phyloP scores from a whole-genome alignment of 2,888 invertebrate species.

The Eulithis prunata region DNA sequence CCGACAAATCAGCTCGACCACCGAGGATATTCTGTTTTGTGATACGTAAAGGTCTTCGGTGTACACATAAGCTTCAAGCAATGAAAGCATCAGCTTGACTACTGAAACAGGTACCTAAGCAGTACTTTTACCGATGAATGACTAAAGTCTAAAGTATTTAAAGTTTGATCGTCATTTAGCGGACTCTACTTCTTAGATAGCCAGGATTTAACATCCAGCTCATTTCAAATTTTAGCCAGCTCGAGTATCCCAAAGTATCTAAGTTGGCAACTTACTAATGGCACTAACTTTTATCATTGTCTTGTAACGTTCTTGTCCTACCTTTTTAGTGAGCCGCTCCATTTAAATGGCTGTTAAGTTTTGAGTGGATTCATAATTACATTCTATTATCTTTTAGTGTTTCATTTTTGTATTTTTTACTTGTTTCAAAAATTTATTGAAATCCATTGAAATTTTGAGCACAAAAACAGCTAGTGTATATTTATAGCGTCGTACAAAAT shows the following conservation, averaged over 20 bases:
- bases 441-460: too few species aligned
- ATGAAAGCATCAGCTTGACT: too few species aligned
- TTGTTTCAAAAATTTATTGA: too few species aligned
- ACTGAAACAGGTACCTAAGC: too few species aligned
- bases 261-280: constrained; percentile 48
- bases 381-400: constrained; percentile 9
- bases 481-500: too few species aligned
- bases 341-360: constrained; percentile 23
- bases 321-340: constrained; percentile 22
- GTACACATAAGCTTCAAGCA: too few species aligned
- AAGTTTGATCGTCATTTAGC: background rate
- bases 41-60: too few species aligned
- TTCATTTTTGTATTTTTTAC: too few species aligned
- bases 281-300: constrained; percentile 48
- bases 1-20: background rate
- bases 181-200: background rate
- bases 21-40: too few species aligned
- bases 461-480: too few species aligned
- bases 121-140: too few species aligned
- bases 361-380: constrained; percentile 23
- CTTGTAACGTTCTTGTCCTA: constrained; percentile 36
- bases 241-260: constrained; percentile 41
- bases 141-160: too few species aligned
- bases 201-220: constrained; percentile 35
- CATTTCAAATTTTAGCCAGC: constrained; percentile 46